Evolutionary conservation across 2,797 vertebrate species (phyloP).

Genomic region (Pseudochirops corinnae): DNA sequence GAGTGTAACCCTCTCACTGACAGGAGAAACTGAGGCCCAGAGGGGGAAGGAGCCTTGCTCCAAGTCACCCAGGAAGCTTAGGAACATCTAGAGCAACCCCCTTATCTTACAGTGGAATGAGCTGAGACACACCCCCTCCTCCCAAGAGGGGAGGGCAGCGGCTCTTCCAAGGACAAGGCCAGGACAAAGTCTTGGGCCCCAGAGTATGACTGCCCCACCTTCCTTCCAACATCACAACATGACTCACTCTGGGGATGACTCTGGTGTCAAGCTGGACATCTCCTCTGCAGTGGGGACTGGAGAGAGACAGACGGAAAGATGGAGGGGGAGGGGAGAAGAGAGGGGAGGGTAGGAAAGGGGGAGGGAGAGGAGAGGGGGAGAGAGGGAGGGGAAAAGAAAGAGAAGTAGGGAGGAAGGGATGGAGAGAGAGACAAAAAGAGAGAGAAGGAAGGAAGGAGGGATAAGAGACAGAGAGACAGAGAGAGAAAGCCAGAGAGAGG

Average conservation of each 20-base stretch:
- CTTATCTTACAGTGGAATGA: not conserved
- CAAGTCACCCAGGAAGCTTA: too few species aligned
- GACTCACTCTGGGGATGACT: slow-evolving; percentile 96
- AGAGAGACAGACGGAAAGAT: not conserved
- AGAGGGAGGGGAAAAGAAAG: too few species aligned
- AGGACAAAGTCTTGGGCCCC: not conserved
- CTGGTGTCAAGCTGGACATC: slow-evolving; percentile 96
- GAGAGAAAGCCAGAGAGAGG: too few species aligned
- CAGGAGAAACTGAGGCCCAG: not conserved
- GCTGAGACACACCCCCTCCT: not conserved
- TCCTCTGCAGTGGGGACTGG: slow-evolving; percentile 94
- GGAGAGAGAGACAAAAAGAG: too few species aligned
- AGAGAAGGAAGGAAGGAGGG: too few species aligned
- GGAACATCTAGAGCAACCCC: not conserved
- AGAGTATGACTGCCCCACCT: not conserved
- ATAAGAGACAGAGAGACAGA: too few species aligned
- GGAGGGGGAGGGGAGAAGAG: too few species aligned
- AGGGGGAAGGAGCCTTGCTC: not conserved
- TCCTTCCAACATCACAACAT: not conserved
- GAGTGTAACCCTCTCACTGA: not conserved
- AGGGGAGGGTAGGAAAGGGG: too few species aligned
- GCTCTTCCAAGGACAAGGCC: not conserved
- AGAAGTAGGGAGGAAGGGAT: too few species aligned
- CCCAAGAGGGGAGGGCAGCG: not conserved
- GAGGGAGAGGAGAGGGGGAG: too few species aligned